A percentile compares a stretch with the other conserved stretches of the same genome.
These are phyloP conservation scores for Megamerina dolium DNA, from an alignment of 2,888 invertebrate species.

Conservation along the genomic window DNA sequence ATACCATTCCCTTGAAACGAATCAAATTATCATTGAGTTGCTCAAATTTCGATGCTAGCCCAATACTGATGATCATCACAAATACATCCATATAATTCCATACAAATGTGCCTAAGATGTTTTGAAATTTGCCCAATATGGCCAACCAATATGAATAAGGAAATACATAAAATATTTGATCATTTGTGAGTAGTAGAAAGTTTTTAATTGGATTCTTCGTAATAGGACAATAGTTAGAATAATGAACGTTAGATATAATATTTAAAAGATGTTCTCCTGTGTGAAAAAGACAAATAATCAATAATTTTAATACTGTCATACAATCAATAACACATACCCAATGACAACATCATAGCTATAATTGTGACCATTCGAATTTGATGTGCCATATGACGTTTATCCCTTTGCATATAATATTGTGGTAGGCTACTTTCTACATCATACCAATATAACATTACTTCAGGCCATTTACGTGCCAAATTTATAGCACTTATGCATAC, in stretches of 20 bases:
- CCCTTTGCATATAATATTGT: slow-evolving; percentile 31
- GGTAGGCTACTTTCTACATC: slow-evolving; percentile 50
- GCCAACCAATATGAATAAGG: slow-evolving; percentile 33
- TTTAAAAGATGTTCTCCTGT: slow-evolving; percentile 44
- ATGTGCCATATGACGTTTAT: slow-evolving; percentile 39
- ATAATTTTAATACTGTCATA: background rate
- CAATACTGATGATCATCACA: slow-evolving; percentile 66
- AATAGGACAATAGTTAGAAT: slow-evolving; percentile 34
- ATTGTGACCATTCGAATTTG: slow-evolving; percentile 50
- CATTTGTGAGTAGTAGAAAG: slow-evolving; percentile 33
- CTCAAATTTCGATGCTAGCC: slow-evolving; percentile 59
- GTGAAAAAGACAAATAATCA: background rate
- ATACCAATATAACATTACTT: slow-evolving; percentile 51
- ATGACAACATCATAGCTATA: slow-evolving; percentile 50
- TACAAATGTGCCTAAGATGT: slow-evolving; percentile 59
- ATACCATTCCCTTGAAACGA: slow-evolving; percentile 52
- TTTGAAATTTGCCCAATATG: slow-evolving; percentile 44
- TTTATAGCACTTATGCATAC: slow-evolving; percentile 44
- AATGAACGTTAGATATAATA: slow-evolving; percentile 35
- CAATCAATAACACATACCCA: slow-evolving; percentile 39
- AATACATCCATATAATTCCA: slow-evolving; percentile 73
- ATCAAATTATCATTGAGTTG: slow-evolving; percentile 56
- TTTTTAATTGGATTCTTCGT: slow-evolving; percentile 38
- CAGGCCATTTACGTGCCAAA: slow-evolving; percentile 54
- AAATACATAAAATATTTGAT: slow-evolving; percentile 34